Evolutionary conservation across 2,113 vertebrate species (phyloP).

Genomic region (Clarias gariepinus): DNA sequence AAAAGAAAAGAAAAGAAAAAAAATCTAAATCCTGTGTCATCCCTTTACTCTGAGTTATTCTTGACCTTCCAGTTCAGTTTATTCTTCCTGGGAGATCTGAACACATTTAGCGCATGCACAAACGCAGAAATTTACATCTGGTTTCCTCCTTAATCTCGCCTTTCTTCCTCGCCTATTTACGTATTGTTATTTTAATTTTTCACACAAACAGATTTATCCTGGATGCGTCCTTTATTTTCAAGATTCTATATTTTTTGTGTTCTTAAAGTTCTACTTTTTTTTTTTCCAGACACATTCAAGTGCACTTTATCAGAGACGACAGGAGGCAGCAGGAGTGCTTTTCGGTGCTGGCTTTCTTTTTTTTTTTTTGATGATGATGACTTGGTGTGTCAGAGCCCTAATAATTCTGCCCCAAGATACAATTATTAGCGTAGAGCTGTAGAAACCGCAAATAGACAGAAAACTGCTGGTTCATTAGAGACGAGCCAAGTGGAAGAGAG

Average conservation of each 20-base stretch:
- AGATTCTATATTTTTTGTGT: neutral
- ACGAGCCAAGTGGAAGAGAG: neutral
- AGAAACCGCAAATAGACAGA: neutral
- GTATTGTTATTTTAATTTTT: neutral
- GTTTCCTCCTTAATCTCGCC: neutral
- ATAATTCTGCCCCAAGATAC: conserved; percentile 11
- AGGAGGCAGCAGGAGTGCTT: neutral
- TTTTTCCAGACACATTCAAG: neutral
- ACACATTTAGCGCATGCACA: neutral
- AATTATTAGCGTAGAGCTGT: neutral
- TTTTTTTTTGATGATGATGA: neutral
- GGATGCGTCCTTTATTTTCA: neutral
- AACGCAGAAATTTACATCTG: neutral
- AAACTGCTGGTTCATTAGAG: conserved; percentile 1
- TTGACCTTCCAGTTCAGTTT: neutral
- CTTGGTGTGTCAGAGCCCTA: neutral
- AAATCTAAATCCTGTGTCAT: no score
- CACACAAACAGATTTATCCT: neutral
- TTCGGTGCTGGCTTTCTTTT: neutral
- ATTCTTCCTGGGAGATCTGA: neutral
- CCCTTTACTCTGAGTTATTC: neutral
- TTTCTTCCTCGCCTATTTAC: neutral
- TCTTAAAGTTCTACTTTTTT: neutral
- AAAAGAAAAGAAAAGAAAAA: neutral
- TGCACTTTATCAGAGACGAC: neutral